Base-by-base conservation (phyloP, 1,140 invertebrate genomes). In the Aphelinus atriplicis region DNA sequence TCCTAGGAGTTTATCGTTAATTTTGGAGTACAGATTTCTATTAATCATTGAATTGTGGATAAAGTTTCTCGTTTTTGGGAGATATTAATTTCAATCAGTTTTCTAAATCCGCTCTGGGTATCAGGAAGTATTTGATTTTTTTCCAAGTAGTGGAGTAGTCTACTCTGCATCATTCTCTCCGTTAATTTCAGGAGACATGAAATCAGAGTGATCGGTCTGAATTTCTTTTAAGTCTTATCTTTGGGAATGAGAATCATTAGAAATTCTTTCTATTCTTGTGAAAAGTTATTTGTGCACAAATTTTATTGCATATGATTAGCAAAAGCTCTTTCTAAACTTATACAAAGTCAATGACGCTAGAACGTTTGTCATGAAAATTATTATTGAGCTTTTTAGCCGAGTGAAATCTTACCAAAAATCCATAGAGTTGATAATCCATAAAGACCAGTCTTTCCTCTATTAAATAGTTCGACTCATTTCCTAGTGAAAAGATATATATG, bases 11-110 rank as follows among this genome's bases (percentile, higher is more conserved):
- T 1, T 5, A 64, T 74, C 48, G 3, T 43, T 3, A 2, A 68
- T 61, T 63, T 75, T 73, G 42, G 65, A 75, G 55, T 61, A 73
- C 5, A 79, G 43, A 6, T 73, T 66, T 5, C 78, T 71, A 1
- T 43, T 4, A 26, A 6, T 62, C 7, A 68, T 77, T 1, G 77
- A n/a, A 47, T 79, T 75, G 26, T 67, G 65, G 3, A 79, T 77
- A 42, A 73, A 72, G 55, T 55, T 66, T 58, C 64, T 55, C 1
- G 65, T 65, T 50, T 69, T 62, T 0, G 48, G n/a, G 6, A 51
- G n/a, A 77, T 57, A 50, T 69, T 75, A 0, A 64, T 3, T 5
- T 64, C 50, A n/a, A 58, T 9, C n/a, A 75, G 64, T 64, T 48
- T 64, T 7, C 62, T 3, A 26, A 64, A 64, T 61, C 77, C 77